Conservation (phyloP, 2,888 invertebrate genomes). For the Rotaria socialis region DNA sequence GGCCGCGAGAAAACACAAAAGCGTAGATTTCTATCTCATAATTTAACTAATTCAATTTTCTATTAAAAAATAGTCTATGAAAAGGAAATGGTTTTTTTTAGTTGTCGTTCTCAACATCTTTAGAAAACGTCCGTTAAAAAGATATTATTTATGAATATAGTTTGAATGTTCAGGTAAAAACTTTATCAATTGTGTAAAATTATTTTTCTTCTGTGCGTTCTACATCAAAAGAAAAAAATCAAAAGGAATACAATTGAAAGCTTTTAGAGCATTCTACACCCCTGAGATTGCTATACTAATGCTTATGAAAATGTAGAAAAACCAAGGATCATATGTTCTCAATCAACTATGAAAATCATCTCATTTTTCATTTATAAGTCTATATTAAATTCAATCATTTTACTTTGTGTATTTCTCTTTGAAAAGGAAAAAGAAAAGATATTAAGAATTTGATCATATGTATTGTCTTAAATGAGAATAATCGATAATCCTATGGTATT, state of each 20-base stretch:
- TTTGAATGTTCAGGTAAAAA: background rate
- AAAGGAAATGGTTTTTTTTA: no score
- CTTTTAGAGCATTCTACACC: background rate
- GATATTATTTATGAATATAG: no score
- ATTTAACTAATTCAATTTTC: no score
- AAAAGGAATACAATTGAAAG: background rate
- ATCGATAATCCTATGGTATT: background rate
- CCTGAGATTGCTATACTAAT: background rate
- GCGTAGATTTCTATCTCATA: no score
- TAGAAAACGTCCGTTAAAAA: no score
- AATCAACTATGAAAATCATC: background rate
- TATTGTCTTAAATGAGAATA: background rate
- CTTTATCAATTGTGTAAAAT: background rate
- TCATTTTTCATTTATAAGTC: background rate
- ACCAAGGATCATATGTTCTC: background rate
- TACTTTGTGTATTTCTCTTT: background rate
- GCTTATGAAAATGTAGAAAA: background rate
- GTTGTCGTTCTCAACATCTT: no score
- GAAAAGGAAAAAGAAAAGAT: background rate
- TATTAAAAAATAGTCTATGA: no score
- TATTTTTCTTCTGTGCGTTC: no score
- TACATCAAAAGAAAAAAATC: background rate
- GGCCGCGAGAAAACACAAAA: no score
- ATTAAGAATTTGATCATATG: background rate
- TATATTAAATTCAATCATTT: no score